These are phyloP conservation scores for Pardalotus punctatus DNA, from an alignment of 2,113 vertebrate species.

Conservation along the genomic window DNA sequence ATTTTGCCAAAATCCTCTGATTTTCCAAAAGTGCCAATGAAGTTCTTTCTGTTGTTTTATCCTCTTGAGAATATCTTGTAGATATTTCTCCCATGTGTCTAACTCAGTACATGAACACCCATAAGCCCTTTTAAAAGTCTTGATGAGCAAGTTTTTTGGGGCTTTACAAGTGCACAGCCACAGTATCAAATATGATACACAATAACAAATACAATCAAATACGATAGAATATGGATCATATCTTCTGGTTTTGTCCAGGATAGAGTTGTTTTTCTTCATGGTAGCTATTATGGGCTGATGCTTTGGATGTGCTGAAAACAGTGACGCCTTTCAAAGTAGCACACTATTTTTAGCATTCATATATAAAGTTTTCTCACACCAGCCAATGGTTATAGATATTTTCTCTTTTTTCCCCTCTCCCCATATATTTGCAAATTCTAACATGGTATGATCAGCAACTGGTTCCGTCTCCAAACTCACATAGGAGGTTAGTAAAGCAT, in stretches of 20 bases:
- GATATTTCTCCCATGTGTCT: neutral
- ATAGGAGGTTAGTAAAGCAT: neutral
- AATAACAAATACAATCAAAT: neutral
- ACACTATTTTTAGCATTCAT: neutral
- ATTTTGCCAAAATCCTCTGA: neutral
- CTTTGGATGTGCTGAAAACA: neutral
- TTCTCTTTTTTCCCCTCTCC: neutral
- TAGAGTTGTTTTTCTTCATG: neutral
- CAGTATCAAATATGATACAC: neutral
- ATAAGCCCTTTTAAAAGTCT: neutral
- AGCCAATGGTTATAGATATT: neutral
- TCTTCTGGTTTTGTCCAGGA: neutral
- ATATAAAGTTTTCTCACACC: neutral
- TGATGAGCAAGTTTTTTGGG: fast-evolving
- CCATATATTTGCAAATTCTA: neutral
- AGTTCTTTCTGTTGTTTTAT: neutral
- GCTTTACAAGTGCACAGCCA: neutral
- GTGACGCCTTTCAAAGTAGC: neutral
- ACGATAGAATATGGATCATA: neutral
- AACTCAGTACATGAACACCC: neutral
- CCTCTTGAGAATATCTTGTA: neutral
- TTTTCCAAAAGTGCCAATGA: fast-evolving
- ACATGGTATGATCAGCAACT: neutral
- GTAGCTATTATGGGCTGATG: neutral
- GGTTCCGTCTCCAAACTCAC: neutral